These are phyloP conservation scores for Aphaenogaster rudis DNA, from an alignment of 1,140 invertebrate species.

Conservation along the genomic window DNA sequence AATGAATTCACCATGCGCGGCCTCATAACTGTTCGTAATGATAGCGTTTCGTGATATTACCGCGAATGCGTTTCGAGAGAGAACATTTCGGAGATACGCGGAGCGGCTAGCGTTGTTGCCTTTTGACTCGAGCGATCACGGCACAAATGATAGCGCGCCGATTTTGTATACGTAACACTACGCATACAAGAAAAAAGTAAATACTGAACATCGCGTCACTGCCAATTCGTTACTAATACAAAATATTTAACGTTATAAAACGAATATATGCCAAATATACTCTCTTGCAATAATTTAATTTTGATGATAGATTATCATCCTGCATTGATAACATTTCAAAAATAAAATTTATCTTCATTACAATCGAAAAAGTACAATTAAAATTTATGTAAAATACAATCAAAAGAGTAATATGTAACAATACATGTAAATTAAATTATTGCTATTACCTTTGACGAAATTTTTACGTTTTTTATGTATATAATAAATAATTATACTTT, in stretches of 20 bases:
- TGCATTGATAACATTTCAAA: background rate
- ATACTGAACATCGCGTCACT: too few relatives aligned
- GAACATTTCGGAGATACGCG: background rate
- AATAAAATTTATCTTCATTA: background rate
- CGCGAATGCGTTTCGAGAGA: background rate
- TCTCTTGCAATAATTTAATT: background rate
- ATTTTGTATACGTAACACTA: background rate
- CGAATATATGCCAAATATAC: background rate
- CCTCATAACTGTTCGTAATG: background rate
- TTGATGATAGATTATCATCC: background rate
- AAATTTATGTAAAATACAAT: background rate
- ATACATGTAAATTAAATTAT: slow-evolving; percentile 6
- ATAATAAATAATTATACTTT: too few relatives aligned
- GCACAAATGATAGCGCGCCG: background rate
- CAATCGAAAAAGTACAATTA: background rate
- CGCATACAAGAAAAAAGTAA: too few relatives aligned
- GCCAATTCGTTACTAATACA: background rate
- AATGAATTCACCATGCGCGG: background rate
- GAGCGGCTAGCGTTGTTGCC: background rate
- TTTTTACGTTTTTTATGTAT: background rate
- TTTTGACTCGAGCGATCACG: background rate
- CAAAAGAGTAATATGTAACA: background rate
- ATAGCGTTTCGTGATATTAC: background rate
- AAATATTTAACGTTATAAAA: background rate
- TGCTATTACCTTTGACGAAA: background rate